Evolutionary conservation across 2,113 vertebrate genomes (phyloP).

Genomic region (Brachypteracias leptosomus): DNA sequence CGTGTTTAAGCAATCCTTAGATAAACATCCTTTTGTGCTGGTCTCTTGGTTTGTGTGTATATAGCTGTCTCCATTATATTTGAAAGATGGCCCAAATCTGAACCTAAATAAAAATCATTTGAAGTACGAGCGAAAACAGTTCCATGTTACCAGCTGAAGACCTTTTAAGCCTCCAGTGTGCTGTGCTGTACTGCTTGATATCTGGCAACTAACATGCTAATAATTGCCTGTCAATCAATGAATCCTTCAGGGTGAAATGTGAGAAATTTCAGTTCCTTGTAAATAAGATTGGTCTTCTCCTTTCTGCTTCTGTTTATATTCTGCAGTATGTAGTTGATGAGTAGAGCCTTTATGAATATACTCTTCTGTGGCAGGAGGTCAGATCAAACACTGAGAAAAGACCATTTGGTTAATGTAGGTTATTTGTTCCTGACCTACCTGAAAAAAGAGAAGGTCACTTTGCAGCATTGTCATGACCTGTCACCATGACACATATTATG

Average conservation of each 20-base stretch:
- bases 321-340: not conserved
- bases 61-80: not conserved
- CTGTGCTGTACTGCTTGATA: not conserved
- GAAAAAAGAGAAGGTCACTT: not conserved
- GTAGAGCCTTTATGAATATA: not conserved
- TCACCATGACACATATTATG: not conserved
- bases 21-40: not conserved
- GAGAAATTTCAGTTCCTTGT: conserved; percentile 2
- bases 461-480: not conserved
- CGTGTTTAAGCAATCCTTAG: not conserved
- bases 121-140: not conserved
- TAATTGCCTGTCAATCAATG: conserved; percentile 5
- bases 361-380: not conserved
- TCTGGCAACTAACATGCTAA: not conserved
- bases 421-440: not conserved
- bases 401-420: not conserved
- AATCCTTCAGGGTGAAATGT: not conserved
- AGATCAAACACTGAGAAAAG: not conserved
- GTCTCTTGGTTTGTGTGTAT: not conserved
- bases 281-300: not conserved
- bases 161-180: not conserved
- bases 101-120: not conserved
- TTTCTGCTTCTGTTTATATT: conserved; percentile 12
- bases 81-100: not conserved
- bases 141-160: not conserved